Evolutionary conservation across 2,113 vertebrate genomes (phyloP), one percentile per base, ranked within the genome.

Genomic region (Bubalus kerabau): DNA sequence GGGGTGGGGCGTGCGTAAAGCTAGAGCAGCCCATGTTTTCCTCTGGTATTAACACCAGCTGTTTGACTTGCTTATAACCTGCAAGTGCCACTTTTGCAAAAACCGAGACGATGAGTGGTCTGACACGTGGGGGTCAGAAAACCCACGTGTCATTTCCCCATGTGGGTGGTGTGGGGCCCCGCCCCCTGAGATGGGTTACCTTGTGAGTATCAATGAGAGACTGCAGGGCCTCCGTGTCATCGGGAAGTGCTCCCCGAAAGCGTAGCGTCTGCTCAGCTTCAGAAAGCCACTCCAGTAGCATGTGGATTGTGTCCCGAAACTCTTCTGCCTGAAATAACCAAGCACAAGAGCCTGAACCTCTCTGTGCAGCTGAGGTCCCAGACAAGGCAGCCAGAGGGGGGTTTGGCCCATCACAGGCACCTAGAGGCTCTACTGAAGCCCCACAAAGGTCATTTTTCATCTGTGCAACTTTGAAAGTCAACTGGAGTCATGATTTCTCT

Each of bases 201-300:
- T 99, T 99, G 94, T 99, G 99, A 0, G 99, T 97, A 32, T 99
- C 99, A 0, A 99, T 99, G 98, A 99, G 99, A 1, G 98, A 97
- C 97, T 99, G 99, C 85, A 99, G 97, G 0, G 99, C 99, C 96
- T 99, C 99, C 0, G 99, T 98, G 43, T 99, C 99, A 2, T 99
- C 99, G 0, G 99, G 99, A 81, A 99, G 99, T 0, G 99, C 99
- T 28, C 99, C 99, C 6, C 99, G 99, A 97, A 99, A 99, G 46
- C 99, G 99, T 88, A 99, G 99, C 0, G 99, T 99, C 98, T 99
- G 99, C 97, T 99, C 99, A 0, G 99, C 99, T 97, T 99, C 99
- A 0, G 99, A 99, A 59, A 99, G 99, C 99, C 99, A 99, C 98
- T 99, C 99, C 98, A 99, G 98, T 16, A 99, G 99, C 98, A 99